These are phyloP conservation scores for Marisa cornuarietis DNA, from an alignment of 1,140 invertebrate genomes.

Conservation along the genomic window DNA sequence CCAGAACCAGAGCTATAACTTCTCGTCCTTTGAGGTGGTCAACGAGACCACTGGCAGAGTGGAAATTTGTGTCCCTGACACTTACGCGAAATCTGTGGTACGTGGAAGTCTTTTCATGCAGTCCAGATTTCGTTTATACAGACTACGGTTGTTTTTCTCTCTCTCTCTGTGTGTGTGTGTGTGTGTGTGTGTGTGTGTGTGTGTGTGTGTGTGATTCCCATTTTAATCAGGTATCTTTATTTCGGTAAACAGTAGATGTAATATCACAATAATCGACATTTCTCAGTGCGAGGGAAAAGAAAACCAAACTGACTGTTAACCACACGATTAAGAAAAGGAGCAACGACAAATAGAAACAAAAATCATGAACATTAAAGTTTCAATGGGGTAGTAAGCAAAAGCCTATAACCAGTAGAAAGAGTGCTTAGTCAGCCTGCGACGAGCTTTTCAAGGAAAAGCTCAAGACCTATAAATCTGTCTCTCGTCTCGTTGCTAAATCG, in stretches of 20 bases:
- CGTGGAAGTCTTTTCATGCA: neutral
- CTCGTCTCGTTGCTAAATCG: neutral
- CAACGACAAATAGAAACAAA: neutral
- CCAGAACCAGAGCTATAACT: slow-evolving; percentile 37
- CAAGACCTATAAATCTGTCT: neutral
- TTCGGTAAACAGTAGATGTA: too few relatives aligned
- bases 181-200: neutral
- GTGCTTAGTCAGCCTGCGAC: too few relatives aligned
- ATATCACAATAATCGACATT: too few relatives aligned
- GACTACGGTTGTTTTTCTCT: neutral
- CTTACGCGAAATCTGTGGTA: neutral
- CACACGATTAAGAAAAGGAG: too few relatives aligned
- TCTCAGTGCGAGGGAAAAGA: neutral
- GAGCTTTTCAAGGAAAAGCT: neutral
- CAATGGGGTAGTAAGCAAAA: too few relatives aligned
- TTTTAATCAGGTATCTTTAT: too few relatives aligned
- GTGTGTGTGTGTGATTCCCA: neutral
- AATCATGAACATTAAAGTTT: too few relatives aligned
- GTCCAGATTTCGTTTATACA: neutral
- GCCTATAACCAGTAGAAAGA: too few relatives aligned
- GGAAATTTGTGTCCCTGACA: slow-evolving; percentile 47
- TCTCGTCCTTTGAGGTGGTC: slow-evolving; percentile 46
- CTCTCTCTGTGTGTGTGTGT: neutral
- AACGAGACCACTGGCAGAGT: slow-evolving; percentile 33
- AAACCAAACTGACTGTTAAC: too few relatives aligned